Conservation (phyloP, 2,797 vertebrate species). For the Notolepis coatsorum region DNA sequence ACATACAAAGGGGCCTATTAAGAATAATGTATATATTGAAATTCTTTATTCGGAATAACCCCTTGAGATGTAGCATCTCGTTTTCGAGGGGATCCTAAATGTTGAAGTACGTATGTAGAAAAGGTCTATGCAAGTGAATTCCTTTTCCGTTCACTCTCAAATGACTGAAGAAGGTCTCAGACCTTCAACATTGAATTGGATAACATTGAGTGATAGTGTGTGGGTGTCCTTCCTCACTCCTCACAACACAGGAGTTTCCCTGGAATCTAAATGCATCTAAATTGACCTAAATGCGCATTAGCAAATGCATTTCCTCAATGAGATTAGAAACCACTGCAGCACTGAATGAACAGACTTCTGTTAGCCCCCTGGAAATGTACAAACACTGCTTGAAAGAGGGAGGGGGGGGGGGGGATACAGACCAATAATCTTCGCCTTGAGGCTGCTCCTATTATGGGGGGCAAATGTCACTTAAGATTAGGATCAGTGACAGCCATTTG, state of each 20-base stretch:
- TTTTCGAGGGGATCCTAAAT: too few relatives aligned
- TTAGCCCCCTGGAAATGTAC: conserved; percentile 23
- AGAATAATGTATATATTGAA: too few relatives aligned
- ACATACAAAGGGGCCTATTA: too few relatives aligned
- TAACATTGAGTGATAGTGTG: too few relatives aligned
- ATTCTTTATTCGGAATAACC: too few relatives aligned
- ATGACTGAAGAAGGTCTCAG: too few relatives aligned
- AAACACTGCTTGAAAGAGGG: conserved; percentile 24
- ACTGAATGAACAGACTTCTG: conserved; percentile 17
- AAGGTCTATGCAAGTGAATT: too few relatives aligned
- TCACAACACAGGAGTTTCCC: not conserved
- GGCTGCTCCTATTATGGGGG: conserved; percentile 67
- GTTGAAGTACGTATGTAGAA: too few relatives aligned
- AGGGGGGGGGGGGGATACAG: conserved; percentile 26
- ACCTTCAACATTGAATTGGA: too few relatives aligned
- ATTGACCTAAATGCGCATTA: not conserved
- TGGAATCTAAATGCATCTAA: not conserved
- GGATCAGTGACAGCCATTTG: conserved; percentile 52
- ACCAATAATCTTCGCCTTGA: conserved; percentile 48
- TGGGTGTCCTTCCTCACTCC: not conserved
- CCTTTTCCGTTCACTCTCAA: too few relatives aligned
- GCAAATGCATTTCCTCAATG: not conserved
- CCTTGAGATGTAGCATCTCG: too few relatives aligned
- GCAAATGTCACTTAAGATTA: conserved; percentile 52
- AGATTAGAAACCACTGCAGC: not conserved